Conservation (phyloP, 2,888 invertebrate species). For the Hipparchia sbordonii region DNA sequence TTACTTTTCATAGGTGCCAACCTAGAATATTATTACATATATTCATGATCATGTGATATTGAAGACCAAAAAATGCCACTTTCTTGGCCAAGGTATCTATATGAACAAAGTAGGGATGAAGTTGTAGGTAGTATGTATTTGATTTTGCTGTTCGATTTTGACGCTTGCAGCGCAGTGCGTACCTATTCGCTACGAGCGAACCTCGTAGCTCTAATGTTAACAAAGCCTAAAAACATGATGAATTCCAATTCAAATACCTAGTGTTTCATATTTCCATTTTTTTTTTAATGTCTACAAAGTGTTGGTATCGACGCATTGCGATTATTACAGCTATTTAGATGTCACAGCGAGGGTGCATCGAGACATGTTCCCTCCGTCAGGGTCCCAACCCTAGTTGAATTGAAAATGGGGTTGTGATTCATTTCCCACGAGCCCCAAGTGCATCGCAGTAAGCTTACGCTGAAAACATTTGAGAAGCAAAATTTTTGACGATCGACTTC, state of each 20-base stretch:
- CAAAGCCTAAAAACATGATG: neutral
- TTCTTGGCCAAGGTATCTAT: no score
- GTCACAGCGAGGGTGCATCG: slow-evolving; percentile 71
- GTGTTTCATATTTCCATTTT: no score
- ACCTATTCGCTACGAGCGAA: no score
- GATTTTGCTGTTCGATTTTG: no score
- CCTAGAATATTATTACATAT: no score
- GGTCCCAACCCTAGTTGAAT: slow-evolving; percentile 68
- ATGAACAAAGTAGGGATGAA: no score
- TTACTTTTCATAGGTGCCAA: no score
- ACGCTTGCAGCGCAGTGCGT: no score
- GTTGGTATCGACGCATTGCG: slow-evolving; percentile 56
- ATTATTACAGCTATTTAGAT: slow-evolving; percentile 75
- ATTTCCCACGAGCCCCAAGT: slow-evolving; percentile 75
- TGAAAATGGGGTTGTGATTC: slow-evolving; percentile 82
- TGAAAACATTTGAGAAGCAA: slow-evolving; percentile 50
- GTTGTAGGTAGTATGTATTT: no score
- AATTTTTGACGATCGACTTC: slow-evolving; percentile 46
- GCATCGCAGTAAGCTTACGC: slow-evolving; percentile 61
- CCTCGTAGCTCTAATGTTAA: no score
- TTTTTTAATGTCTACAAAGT: slow-evolving; percentile 9
- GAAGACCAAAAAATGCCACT: no score
- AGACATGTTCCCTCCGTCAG: slow-evolving; percentile 59
- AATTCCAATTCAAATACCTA: neutral
- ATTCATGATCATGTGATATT: no score